Evolutionary conservation across 1,140 invertebrate genomes (phyloP).

Genomic region (Dreissena polymorpha): DNA sequence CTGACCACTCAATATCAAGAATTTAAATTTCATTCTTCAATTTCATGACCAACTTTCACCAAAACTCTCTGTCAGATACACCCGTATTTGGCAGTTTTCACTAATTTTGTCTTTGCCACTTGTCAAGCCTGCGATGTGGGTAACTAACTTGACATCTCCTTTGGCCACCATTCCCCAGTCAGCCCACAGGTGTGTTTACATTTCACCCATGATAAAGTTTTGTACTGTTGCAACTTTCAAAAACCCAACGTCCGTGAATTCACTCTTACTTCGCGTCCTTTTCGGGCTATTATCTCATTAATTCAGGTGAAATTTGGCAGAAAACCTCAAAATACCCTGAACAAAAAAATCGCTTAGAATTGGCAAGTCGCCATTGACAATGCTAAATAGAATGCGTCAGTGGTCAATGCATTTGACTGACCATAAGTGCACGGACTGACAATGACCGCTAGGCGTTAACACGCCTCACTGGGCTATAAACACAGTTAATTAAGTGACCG

Average conservation of each 20-base stretch:
- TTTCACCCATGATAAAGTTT: not conserved
- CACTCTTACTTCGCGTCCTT: constrained; percentile 36
- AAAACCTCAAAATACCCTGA: constrained; percentile 24
- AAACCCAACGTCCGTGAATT: not conserved
- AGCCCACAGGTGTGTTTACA: constrained; percentile 29
- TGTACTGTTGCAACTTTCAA: not conserved
- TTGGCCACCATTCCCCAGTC: not conserved
- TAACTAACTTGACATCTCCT: not conserved
- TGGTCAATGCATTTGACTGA: not conserved
- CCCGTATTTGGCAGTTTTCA: not conserved
- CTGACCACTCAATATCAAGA: too few relatives aligned
- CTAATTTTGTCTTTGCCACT: constrained; percentile 22
- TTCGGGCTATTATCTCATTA: constrained; percentile 47
- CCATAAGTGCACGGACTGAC: constrained; percentile 36
- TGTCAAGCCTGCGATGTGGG: constrained; percentile 7
- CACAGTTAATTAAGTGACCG: constrained; percentile 55
- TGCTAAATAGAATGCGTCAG: constrained; percentile 4
- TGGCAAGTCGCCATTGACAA: constrained; percentile 46
- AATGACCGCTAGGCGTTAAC: constrained; percentile 31
- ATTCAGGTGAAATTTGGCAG: constrained; percentile 47
- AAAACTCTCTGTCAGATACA: too few relatives aligned
- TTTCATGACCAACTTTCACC: too few relatives aligned
- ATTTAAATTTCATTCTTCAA: too few relatives aligned
- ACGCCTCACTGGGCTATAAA: constrained; percentile 51
- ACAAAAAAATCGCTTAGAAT: constrained; percentile 51